Evolutionary conservation across 2,888 invertebrate genomes (phyloP).

Genomic region (Watsonalla binaria): DNA sequence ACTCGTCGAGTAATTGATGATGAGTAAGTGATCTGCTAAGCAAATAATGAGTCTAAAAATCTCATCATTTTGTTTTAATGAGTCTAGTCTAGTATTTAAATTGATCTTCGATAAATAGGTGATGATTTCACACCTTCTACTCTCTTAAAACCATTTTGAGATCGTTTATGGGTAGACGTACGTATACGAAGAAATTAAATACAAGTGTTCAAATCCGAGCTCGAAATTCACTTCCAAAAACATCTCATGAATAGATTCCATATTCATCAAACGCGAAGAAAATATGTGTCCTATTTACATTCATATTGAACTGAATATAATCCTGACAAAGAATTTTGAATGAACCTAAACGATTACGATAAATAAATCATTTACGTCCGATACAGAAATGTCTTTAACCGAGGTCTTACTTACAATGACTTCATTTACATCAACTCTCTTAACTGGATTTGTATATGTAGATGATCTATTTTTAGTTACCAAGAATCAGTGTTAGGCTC

Average conservation of each 20-base stretch:
- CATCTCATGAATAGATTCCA: neutral
- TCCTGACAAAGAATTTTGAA: neutral
- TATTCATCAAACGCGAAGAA: neutral
- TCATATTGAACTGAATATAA: neutral
- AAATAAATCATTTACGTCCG: neutral
- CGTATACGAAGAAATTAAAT: neutral
- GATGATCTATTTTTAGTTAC: neutral
- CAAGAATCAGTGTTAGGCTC: conserved; percentile 10
- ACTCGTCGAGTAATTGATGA: no score
- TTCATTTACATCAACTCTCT: neutral
- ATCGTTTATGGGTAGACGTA: no score
- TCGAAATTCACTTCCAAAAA: neutral
- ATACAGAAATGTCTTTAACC: neutral
- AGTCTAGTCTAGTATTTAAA: no score
- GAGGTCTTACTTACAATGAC: neutral
- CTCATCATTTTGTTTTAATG: no score
- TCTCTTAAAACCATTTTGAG: no score
- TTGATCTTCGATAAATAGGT: no score
- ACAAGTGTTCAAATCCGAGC: neutral
- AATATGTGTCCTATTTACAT: neutral
- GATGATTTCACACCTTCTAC: no score
- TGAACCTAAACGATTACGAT: neutral
- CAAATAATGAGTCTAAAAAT: no score
- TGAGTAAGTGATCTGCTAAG: no score
- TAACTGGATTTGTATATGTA: neutral